phyloP scores from a whole-genome alignment of 1,140 invertebrate species.

The Drosophila nikananu region DNA sequence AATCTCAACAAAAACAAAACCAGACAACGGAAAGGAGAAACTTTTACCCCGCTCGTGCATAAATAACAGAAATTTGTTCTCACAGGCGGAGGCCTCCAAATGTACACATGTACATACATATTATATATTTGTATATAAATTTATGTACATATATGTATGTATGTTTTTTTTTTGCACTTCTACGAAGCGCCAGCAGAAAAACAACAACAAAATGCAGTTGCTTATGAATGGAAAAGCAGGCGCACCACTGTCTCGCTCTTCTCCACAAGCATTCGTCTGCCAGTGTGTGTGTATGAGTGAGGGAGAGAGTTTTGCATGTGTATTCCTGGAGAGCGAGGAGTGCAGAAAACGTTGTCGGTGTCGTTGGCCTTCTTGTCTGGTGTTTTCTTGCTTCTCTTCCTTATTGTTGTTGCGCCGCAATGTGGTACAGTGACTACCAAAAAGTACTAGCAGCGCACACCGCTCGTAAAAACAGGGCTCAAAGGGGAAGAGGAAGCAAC shows the following conservation, averaged over 20 bases:
- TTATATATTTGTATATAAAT: background rate
- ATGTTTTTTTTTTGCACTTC: constrained; percentile 17
- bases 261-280: constrained; percentile 8
- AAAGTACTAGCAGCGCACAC: constrained; percentile 68
- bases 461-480: constrained; percentile 56
- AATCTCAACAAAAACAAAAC: constrained; percentile 23
- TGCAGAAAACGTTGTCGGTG: constrained; percentile 47
- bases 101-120: background rate
- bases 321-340: constrained; percentile 14
- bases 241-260: constrained; percentile 35
- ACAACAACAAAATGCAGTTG: constrained; percentile 45
- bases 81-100: constrained; percentile 19
- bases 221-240: constrained; percentile 57
- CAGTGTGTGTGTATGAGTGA: background rate
- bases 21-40: constrained; percentile 5
- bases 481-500: constrained; percentile 23
- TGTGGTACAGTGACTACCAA: constrained; percentile 82
- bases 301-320: constrained; percentile 24
- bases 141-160: background rate
- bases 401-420: constrained; percentile 63
- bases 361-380: constrained; percentile 80
- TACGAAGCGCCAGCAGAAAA: constrained; percentile 35
- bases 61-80: constrained; percentile 30
- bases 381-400: constrained; percentile 48
- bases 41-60: constrained; percentile 14